phyloP scores from a whole-genome alignment of 2,797 vertebrate species.

The Micropoecilia bifurca region DNA sequence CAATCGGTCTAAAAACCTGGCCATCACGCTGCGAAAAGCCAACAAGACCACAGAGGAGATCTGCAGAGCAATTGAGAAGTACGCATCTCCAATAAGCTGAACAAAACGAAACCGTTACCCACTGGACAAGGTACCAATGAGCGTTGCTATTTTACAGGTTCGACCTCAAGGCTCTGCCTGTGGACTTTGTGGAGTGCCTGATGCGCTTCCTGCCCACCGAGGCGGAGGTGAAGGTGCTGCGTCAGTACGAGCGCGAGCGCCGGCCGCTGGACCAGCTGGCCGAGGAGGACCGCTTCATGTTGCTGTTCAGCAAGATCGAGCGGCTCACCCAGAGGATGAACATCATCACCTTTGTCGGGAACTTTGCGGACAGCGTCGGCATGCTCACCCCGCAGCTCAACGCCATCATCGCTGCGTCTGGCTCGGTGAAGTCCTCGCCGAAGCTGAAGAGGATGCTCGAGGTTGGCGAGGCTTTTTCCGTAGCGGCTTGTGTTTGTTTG shows the following conservation, averaged over 20 bases:
- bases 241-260: slow-evolving; percentile 93
- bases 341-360: slow-evolving; percentile 96
- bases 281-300: slow-evolving; percentile 96
- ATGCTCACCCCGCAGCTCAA: slow-evolving; percentile 97
- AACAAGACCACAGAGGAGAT: slow-evolving; percentile 92
- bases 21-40: slow-evolving; percentile 95
- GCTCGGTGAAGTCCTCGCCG: slow-evolving; percentile 92
- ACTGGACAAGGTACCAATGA: not conserved
- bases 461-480: slow-evolving; percentile 73
- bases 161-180: slow-evolving; percentile 90
- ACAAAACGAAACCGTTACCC: not conserved
- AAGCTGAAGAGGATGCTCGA: slow-evolving; percentile 95
- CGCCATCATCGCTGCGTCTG: slow-evolving; percentile 92
- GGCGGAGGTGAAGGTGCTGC: slow-evolving; percentile 89
- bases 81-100: slow-evolving; percentile 25
- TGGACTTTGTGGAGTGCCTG: slow-evolving; percentile 94
- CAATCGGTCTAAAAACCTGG: slow-evolving; percentile 97
- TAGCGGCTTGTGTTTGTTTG: not conserved
- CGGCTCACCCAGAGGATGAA: slow-evolving; percentile 95
- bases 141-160: slow-evolving; percentile 47
- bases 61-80: slow-evolving; percentile 96
- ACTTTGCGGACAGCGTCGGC: slow-evolving; percentile 90
- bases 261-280: slow-evolving; percentile 93
- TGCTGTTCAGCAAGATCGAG: slow-evolving; percentile 96
- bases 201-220: slow-evolving; percentile 95